These are phyloP conservation scores for Crenichthys baileyi DNA, from an alignment of 2,797 vertebrate genomes.

Conservation along the genomic window DNA sequence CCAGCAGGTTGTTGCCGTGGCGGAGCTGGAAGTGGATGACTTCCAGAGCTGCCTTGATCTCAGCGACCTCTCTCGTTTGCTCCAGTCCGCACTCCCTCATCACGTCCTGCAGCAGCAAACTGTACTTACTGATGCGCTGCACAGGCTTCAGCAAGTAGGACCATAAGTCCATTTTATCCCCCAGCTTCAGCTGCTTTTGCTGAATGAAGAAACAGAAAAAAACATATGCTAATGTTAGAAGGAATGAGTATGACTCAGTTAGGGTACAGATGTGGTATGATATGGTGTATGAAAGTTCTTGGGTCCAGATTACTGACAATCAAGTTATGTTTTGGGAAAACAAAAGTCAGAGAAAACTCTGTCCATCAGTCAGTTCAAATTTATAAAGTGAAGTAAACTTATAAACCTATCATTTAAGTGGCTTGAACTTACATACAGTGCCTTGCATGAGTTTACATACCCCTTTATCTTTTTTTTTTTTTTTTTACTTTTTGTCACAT, in stretches of 20 bases:
- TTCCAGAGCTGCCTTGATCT: conserved; percentile 81
- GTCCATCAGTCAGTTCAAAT: neutral
- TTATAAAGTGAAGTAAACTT: neutral
- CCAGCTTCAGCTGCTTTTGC: conserved; percentile 82
- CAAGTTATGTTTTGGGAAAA: neutral
- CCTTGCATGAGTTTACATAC: neutral
- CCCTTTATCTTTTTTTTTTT: neutral
- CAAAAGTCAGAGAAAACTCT: neutral
- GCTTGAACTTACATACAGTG: neutral
- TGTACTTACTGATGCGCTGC: conserved; percentile 88
- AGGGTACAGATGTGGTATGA: neutral
- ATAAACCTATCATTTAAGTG: neutral
- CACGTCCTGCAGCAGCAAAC: conserved; percentile 85
- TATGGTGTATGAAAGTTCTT: neutral
- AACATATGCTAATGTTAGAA: neutral
- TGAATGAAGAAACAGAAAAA: conserved; percentile 38
- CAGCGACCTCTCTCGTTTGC: conserved; percentile 68
- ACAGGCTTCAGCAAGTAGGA: conserved; percentile 87
- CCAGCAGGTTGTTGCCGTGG: conserved; percentile 85
- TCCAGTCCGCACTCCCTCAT: conserved; percentile 72
- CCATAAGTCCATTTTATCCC: conserved; percentile 85
- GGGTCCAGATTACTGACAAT: neutral
- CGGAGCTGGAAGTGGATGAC: conserved; percentile 85
- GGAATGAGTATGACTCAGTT: neutral
- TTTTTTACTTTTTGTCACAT: neutral